These are phyloP conservation scores for Urophycis tenuis DNA, from an alignment of 2,797 vertebrate genomes.

Conservation along the genomic window DNA sequence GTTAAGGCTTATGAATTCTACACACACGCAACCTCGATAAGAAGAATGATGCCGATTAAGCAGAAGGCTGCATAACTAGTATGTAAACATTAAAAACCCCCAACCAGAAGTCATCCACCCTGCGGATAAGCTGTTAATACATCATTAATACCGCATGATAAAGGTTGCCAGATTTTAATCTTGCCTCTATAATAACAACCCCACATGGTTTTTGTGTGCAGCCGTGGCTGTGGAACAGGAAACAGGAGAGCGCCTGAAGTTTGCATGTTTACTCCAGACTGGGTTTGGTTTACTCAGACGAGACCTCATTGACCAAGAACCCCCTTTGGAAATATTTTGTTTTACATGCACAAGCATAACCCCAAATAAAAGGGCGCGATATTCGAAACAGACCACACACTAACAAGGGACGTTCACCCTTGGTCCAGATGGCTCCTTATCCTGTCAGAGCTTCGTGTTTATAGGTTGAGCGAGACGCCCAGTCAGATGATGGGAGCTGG, in stretches of 20 bases:
- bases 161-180: neutral
- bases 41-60: neutral
- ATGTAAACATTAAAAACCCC: neutral
- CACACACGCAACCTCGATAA: neutral
- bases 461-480: constrained; percentile 50
- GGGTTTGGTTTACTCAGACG: neutral
- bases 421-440: constrained; percentile 53
- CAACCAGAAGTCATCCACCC: neutral
- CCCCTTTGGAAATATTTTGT: constrained; percentile 25
- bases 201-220: neutral
- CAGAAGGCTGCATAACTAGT: neutral
- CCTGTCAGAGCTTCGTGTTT: constrained; percentile 53
- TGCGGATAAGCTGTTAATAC: neutral
- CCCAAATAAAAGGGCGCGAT: constrained; percentile 48
- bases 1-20: neutral
- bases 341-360: constrained; percentile 39
- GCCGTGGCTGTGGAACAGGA: neutral
- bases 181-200: neutral
- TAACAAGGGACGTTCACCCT: constrained; percentile 54
- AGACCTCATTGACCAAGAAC: constrained; percentile 15
- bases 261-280: neutral
- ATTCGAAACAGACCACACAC: constrained; percentile 57
- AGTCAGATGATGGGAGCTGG: constrained; percentile 34
- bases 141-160: neutral
- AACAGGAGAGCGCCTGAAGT: neutral